phyloP scores from a whole-genome alignment of 1,140 invertebrate genomes.

The Drosophila dunni region DNA sequence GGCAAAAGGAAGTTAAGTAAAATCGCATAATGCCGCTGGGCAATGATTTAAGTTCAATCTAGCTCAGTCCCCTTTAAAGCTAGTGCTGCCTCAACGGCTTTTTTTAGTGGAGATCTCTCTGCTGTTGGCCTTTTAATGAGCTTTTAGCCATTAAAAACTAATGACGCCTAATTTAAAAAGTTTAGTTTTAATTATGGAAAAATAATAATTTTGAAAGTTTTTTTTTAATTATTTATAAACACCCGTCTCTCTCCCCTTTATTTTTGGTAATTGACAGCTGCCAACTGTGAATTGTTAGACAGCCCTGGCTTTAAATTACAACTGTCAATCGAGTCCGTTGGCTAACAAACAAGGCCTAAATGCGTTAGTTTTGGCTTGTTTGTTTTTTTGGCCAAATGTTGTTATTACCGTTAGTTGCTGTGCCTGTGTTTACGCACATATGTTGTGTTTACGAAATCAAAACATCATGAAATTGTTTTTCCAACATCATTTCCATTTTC shows the following conservation, averaged over 20 bases:
- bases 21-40: slow-evolving; percentile 37
- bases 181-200: too few relatives aligned
- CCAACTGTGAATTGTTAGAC: slow-evolving; percentile 64
- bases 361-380: slow-evolving; percentile 8
- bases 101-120: too few relatives aligned
- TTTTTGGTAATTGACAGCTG: slow-evolving; percentile 43
- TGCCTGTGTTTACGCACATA: slow-evolving; percentile 67
- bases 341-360: slow-evolving; percentile 30
- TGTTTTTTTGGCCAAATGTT: slow-evolving; percentile 2
- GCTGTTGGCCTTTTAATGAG: too few relatives aligned
- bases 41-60: slow-evolving; percentile 5
- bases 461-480: slow-evolving; percentile 82
- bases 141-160: too few relatives aligned
- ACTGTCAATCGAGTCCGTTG: slow-evolving; percentile 67
- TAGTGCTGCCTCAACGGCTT: too few relatives aligned
- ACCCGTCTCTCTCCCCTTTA: background rate
- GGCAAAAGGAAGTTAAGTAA: slow-evolving; percentile 42
- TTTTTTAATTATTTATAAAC: too few relatives aligned
- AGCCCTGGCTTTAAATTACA: slow-evolving; percentile 66
- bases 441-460: slow-evolving; percentile 69
- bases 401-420: slow-evolving; percentile 4
- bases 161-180: too few relatives aligned
- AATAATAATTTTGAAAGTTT: too few relatives aligned
- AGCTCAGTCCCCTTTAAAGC: too few relatives aligned
- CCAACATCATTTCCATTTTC: slow-evolving; percentile 78